A percentile compares a stretch with the other conserved stretches of the same genome.
Evolutionary conservation across 92 coral and sea anemone genomes (phyloP).

Genomic region (Paragorgia papillata): DNA sequence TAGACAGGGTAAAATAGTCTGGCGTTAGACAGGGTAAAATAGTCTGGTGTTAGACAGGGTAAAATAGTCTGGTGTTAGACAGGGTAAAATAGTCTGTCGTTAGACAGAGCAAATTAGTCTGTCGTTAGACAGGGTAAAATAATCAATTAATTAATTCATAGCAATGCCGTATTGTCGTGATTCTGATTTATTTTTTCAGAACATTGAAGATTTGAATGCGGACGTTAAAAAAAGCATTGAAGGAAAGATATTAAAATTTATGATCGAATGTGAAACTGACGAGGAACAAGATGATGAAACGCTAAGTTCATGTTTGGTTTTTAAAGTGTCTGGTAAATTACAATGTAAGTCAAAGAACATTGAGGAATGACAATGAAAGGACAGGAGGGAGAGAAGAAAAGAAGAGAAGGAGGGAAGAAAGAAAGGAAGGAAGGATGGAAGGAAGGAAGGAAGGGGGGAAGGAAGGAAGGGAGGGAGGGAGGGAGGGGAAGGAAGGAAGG

Average conservation of each 20-base stretch:
- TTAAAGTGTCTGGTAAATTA: conserved; percentile 28
- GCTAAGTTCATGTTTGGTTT: conserved; percentile 10
- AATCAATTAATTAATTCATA: too few relatives aligned
- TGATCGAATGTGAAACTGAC: conserved; percentile 1
- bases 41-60: too few relatives aligned
- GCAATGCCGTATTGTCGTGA: too few relatives aligned
- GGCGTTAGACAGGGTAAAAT: too few relatives aligned
- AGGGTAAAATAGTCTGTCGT: too few relatives aligned
- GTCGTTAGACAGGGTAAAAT: too few relatives aligned
- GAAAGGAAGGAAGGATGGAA: not conserved
- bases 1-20: too few relatives aligned
- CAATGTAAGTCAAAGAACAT: not conserved
- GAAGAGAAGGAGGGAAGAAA: not conserved
- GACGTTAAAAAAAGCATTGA: not conserved
- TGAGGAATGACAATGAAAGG: not conserved
- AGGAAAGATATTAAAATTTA: conserved; percentile 35
- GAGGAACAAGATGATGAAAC: not conserved
- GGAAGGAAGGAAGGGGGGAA: not conserved
- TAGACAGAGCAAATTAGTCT: too few relatives aligned
- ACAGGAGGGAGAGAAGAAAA: not conserved
- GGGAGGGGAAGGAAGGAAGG: not conserved
- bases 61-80: too few relatives aligned
- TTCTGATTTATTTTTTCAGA: conserved; percentile 18
- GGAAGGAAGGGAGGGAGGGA: not conserved
- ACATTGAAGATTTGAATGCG: not conserved